Evolutionary conservation across 2,797 vertebrate species (phyloP), one percentile per base, ranked within the genome.

Genomic region (Epinephelus coioides): DNA sequence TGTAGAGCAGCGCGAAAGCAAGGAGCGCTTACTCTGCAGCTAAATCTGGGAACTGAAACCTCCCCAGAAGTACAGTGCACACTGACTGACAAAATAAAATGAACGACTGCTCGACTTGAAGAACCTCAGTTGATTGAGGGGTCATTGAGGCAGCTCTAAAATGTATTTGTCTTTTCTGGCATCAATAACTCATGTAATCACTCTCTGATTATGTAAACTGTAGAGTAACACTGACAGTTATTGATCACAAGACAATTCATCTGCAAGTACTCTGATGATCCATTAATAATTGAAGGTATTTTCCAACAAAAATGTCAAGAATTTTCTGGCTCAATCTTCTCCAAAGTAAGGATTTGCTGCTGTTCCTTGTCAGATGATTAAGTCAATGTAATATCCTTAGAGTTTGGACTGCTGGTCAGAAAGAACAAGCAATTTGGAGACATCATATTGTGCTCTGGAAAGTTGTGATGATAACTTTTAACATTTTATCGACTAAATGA

Each of bases 401-500:
- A 21, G 21, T 21, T 34, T 46, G 2, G 4, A 44, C 9, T 40
- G 19, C 2, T 43, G 50, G 34, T 54, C 6, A 0, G 25, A n/a
- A 25, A 54, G 27, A 44, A 15, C 12, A n/a, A 69, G 68, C 27
- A 23, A 38, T 38, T 1, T 40, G 49, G 23, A 67, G 46, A 14
- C 4, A n/a, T 53, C 50, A 43, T 19, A 21, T 15, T 1, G 14
- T 19, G 27, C 30, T 27, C 15, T n/a, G 6, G 50, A 8, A 34
- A 34, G 7, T 34, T 14, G 14, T 13, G 27, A 30, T 30, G 27
- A 30, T 44, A 7, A 43, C 14, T 17, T 64, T 44, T 46, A 1
- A 34, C 11, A 30, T 25, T 59, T 59, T 67, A 17, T 13, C 6
- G 5, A 67, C 23, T 56, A 74, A 38, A 74, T 53, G 25, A 56